Evolutionary conservation across 1,140 invertebrate genomes (phyloP).

Genomic region (Drosophila parvula): DNA sequence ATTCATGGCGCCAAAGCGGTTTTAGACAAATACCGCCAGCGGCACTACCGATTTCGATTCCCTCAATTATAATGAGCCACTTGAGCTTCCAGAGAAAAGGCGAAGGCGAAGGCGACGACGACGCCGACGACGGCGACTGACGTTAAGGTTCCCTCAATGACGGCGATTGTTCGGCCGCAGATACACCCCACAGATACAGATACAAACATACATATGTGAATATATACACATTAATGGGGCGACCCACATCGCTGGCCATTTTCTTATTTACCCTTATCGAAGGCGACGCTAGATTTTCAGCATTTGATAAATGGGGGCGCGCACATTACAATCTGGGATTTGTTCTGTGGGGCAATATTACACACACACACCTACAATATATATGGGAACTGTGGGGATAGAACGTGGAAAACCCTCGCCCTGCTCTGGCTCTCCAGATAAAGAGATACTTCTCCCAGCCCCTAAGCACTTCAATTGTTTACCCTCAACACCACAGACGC

Average conservation of each 20-base stretch:
- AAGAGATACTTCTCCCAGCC: neutral
- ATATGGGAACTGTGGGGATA: neutral
- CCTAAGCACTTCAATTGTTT: slow-evolving; percentile 1
- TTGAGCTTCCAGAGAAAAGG: slow-evolving; percentile 54
- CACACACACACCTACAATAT: neutral
- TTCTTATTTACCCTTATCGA: slow-evolving; percentile 73
- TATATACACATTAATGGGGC: slow-evolving; percentile 24
- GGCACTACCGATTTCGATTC: slow-evolving; percentile 12
- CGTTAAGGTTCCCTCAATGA: slow-evolving; percentile 50
- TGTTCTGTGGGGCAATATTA: slow-evolving; percentile 29
- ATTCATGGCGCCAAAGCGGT: slow-evolving; percentile 55
- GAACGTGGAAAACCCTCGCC: neutral
- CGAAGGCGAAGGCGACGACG: slow-evolving; percentile 6
- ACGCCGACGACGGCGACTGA: slow-evolving; percentile 15
- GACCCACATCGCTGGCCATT: slow-evolving; percentile 69
- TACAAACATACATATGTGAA: slow-evolving; percentile 5
- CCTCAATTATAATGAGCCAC: slow-evolving; percentile 63
- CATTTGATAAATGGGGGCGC: slow-evolving; percentile 73
- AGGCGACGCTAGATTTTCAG: slow-evolving; percentile 68
- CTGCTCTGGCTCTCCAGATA: neutral
- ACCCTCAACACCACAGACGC: slow-evolving; percentile 2
- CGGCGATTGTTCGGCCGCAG: slow-evolving; percentile 60
- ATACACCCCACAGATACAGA: slow-evolving; percentile 30
- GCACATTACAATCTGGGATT: slow-evolving; percentile 63
- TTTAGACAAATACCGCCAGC: slow-evolving; percentile 36